Base-by-base conservation (phyloP, 2,888 invertebrate species). In the Hypselothyrea guttata region DNA sequence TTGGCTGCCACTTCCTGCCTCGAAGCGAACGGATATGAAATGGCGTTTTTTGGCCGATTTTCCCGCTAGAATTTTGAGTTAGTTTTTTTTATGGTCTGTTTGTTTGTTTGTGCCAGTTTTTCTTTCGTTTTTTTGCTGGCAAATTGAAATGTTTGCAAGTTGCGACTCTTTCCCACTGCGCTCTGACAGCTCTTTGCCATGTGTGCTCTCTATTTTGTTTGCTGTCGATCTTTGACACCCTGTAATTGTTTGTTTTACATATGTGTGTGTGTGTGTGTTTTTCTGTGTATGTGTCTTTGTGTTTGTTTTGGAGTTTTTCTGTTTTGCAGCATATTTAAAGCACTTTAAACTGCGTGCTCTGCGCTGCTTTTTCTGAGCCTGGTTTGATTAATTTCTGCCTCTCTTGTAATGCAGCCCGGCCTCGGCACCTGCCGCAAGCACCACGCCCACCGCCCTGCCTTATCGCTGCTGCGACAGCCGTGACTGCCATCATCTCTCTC, bases 361-460 rank as follows among this genome's bases (percentile, higher is more conserved):
- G 60, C 61, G 67, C 42, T 22, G 2, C 22, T 22, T 2, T 22
- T 22, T 22, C 22, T 22, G 22, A n/a, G 22, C 22, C 22, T 22
- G 3, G 79, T 68, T 72, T 84, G 85, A 81, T 81, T 81, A 81
- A 81, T 82, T 81, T 84, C 78, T 82, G 78, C 83, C 83, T 70
- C 65, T 30, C 45, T 28, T 42, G 49, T 37, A 42, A 51, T 47
- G 46, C 51, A 57, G 22, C 22, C 64, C 64, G 42, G 47, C 37
- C 22, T 22, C 3, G 42, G 47, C 37, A 2, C 5, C 3, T n/a
- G 53, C 38, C 57, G 70, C 67, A 53, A 70, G 57, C 48, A 31
- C 18, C 40, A 56, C 51, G 51, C 53, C 44, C 49, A 45, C 45
- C 18, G 38, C 33, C 41, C 22, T n/a, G 54, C 52, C 34, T 69